Percentiles rank a stretch among this genome's conserved stretches.
Evolutionary conservation across 2,797 vertebrate genomes (phyloP).

Genomic region (Lagorchestes hirsutus): DNA sequence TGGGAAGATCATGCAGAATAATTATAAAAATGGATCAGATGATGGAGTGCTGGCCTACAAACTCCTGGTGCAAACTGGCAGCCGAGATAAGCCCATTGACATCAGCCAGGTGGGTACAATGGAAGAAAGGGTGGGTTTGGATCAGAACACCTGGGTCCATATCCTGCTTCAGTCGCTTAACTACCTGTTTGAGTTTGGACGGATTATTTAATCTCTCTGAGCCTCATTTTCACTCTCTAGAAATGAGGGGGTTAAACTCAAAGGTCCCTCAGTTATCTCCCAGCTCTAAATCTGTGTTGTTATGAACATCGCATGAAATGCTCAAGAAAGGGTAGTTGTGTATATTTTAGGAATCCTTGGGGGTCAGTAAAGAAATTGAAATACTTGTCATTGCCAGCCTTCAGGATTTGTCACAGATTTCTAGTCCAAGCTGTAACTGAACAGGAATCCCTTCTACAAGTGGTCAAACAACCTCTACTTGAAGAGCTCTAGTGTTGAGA

Average conservation of each 20-base stretch:
- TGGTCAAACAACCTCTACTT: background rate
- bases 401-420: background rate
- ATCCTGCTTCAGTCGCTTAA: background rate
- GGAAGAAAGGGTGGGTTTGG: background rate
- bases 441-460: background rate
- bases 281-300: background rate
- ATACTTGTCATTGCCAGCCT: background rate
- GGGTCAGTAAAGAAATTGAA: background rate
- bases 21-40: slow-evolving; percentile 95
- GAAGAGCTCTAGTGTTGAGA: background rate
- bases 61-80: slow-evolving; percentile 96
- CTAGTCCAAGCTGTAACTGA: background rate
- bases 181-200: background rate
- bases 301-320: background rate
- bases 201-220: background rate
- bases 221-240: background rate
- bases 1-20: slow-evolving; percentile 92
- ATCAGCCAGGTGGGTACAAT: slow-evolving; percentile 91
- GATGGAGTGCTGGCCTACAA: slow-evolving; percentile 97
- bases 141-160: background rate
- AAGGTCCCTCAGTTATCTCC: background rate
- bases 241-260: background rate
- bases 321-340: background rate
- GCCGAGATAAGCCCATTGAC: slow-evolving; percentile 94
- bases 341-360: background rate